Percentiles rank a stretch among this genome's conserved stretches.
Evolutionary conservation across 2,797 vertebrate genomes (phyloP).

Genomic region (Macropodus opercularis): DNA sequence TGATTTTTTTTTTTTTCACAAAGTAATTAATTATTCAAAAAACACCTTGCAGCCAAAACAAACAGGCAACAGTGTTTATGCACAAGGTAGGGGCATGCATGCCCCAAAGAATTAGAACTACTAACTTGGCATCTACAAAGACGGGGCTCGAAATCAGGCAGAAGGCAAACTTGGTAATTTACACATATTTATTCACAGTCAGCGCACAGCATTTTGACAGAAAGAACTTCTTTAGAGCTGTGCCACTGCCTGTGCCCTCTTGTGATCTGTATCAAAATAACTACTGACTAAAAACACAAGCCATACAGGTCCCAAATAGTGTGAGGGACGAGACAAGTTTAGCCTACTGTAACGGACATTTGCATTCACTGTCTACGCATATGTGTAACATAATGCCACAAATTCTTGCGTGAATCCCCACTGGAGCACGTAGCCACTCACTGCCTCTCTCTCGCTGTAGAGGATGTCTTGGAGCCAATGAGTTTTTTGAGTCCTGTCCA

Average conservation of each 20-base stretch:
- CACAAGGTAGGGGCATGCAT: slow-evolving; percentile 20
- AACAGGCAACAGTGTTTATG: slow-evolving; percentile 32
- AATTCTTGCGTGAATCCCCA: background rate
- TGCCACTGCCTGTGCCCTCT: slow-evolving; percentile 1
- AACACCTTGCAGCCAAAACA: slow-evolving; percentile 64
- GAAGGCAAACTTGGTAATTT: slow-evolving; percentile 35
- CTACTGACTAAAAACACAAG: slow-evolving; percentile 1
- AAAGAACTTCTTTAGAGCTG: slow-evolving; percentile 8
- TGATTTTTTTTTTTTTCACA: slow-evolving; percentile 10
- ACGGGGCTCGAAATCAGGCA: slow-evolving; percentile 14
- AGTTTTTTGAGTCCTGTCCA: slow-evolving; percentile 27
- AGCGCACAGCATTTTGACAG: slow-evolving; percentile 19
- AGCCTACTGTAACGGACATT: too few relatives aligned
- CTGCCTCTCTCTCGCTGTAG: slow-evolving; percentile 3
- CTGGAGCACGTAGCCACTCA: background rate
- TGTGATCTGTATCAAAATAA: slow-evolving; percentile 5
- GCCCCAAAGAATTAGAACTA: slow-evolving; percentile 38
- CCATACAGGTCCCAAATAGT: background rate
- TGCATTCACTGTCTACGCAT: too few relatives aligned
- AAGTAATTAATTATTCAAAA: slow-evolving; percentile 47
- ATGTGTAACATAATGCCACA: background rate
- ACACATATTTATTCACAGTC: slow-evolving; percentile 21
- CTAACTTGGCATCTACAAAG: slow-evolving; percentile 37
- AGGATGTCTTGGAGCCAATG: slow-evolving; percentile 9
- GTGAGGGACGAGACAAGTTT: background rate